Base-by-base conservation (phyloP, 1,140 invertebrate species). In the Araneus ventricosus region DNA sequence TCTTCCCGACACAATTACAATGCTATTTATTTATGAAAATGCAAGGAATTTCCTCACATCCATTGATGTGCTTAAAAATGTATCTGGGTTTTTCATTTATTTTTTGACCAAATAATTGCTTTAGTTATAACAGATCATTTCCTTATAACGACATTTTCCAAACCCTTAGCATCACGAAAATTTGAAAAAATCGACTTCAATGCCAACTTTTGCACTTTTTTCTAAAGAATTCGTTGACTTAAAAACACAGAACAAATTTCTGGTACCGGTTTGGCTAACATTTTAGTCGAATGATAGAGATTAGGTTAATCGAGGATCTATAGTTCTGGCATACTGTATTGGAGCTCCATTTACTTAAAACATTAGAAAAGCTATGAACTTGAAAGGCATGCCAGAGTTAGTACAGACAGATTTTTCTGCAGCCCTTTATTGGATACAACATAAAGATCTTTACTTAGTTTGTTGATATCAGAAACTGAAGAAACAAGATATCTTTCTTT, bases 311-410 rank as follows among this genome's bases (percentile, higher is more conserved):
- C n/a, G n/a, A n/a, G n/a, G 41, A 17, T n/a, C n/a, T n/a, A n/a
- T n/a, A n/a, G n/a, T n/a, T n/a, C n/a, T 85, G n/a, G 82, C n/a
- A 2, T 85, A 45, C 45, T 57, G 84, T 30, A 86, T 59, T 57
- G 17, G 84, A 24, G 84, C 84, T 52, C 45, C n/a, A 20, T 45
- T 86, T 20, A n/a, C 24, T 75, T 34, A 27, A n/a, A 5, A n/a
- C 1, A 75, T 75, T 75, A 37, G 7, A 75, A 37, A 75, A 37
- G 6, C 70, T 37, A 30, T 75, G 70, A 20, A 20, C 17, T 34
- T 75, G 70, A 8, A 27, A 37, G 1, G 30, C 8, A 27, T 75
- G 14, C 30, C 2, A n/a, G 59, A 1, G 27, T 6, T 90, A 6
- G 59, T 27, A 34, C 63, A 30, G 85, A 63, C 85, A 45, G 52